Base-by-base conservation (phyloP, 1,140 invertebrate species). In the Trichogramma pretiosum region DNA sequence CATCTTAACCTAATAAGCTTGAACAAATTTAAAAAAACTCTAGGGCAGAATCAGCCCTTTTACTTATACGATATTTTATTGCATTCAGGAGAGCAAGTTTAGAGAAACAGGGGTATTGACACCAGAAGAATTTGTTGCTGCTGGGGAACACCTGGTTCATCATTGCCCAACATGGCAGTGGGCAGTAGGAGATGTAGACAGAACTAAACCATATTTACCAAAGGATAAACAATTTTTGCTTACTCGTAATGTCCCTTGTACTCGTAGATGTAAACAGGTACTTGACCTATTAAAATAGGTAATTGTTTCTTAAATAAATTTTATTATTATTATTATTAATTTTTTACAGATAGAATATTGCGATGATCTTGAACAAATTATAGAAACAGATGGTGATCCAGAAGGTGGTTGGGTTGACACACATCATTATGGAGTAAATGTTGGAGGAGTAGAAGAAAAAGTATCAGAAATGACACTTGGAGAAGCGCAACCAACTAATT, bases 101-200 rank as follows among this genome's bases (percentile, higher is more conserved):
- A 83, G 87, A 56, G 96, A 99, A 73, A 98, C 94, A 37, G 96
- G 96, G 32, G 93, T 99, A 1, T 69, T 99, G 9, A 99, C 96
- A n/a, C 87, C 88, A 1, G 86, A 90, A 62, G 86, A 98, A 73
- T 99, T 98, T 81, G 83, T 98, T 2, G 89, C 87, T 38, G 95
- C 95, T 44, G 97, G 97, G 4, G 97, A 99, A 70, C 95, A 99
- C 68, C 71, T 99, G 17, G 94, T 99, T 1, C 94, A 99, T 73
- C 95, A 98, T 68, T 99, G 95, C 70, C 96, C 97, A 1, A 98
- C 96, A 1, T 99, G 97, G 97, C 89, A 96, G 61, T 99, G 97
- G 97, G 83, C 89, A 3, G 77, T 81, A 18, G 93, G 92, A 0
- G 93, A 98, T 65, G 85, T 93, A 60, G 74, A 81, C 8, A 88